Evolutionary conservation across 2,113 vertebrate genomes (phyloP).

Genomic region (Marmota monax): DNA sequence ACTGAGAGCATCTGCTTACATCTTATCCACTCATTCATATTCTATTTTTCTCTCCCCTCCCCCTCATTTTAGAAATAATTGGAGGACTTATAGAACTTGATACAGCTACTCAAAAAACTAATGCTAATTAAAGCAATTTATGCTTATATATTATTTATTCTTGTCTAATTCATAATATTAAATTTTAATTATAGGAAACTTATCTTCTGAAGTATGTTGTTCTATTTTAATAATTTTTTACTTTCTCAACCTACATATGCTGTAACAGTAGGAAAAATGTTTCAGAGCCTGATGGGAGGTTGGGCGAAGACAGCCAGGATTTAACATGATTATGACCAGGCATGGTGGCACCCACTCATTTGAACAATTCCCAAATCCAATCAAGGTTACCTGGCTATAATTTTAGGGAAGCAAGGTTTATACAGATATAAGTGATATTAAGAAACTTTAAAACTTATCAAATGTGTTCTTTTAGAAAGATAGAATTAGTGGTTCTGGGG

Average conservation of each 20-base stretch:
- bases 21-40: not conserved
- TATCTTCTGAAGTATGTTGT: not conserved
- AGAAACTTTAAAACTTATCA: constrained; percentile 23
- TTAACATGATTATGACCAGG: not conserved
- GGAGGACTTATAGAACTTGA: not conserved
- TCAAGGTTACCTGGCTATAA: not conserved
- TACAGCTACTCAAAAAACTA: not conserved
- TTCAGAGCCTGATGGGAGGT: not conserved
- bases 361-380: not conserved
- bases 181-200: not conserved
- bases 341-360: not conserved
- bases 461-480: not conserved
- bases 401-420: constrained; percentile 34
- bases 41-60: not conserved
- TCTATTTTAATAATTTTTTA: constrained; percentile 25
- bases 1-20: not conserved
- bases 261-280: not conserved
- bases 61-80: constrained; percentile 37
- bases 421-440: not conserved
- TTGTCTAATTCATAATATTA: not conserved
- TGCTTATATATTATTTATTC: not conserved
- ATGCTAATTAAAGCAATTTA: constrained; percentile 36
- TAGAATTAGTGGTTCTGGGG: not conserved
- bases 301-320: not conserved
- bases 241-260: not conserved